Evolutionary conservation across 2,888 invertebrate genomes (phyloP).

Genomic region (Stictocephala bisonia): DNA sequence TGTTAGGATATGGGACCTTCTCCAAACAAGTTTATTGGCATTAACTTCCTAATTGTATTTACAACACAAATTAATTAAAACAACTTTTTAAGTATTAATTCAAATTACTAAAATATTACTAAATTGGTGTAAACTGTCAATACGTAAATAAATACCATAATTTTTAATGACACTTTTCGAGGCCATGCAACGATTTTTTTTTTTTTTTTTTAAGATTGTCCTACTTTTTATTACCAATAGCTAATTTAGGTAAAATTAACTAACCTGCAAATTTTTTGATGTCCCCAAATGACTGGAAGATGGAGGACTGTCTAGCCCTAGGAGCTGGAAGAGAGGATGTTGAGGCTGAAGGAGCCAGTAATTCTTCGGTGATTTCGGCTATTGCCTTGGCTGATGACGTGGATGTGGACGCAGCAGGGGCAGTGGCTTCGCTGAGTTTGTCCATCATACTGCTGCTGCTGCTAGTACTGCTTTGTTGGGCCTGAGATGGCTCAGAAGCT

Average conservation of each 20-base stretch:
- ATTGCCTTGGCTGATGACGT: background rate
- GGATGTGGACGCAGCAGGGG: background rate
- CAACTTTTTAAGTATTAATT: background rate
- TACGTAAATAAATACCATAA: background rate
- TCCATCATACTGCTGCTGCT: too few relatives aligned
- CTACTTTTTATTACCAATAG: background rate
- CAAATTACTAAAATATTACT: conserved; percentile 6
- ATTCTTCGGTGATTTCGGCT: conserved; percentile 6
- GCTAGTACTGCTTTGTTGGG: conserved; percentile 6
- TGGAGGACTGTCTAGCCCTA: conserved; percentile 3
- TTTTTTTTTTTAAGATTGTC: conserved; percentile 6
- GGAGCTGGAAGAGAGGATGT: conserved; percentile 2
- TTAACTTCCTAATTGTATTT: background rate
- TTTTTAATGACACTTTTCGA: conserved; percentile 1
- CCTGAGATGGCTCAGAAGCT: conserved; percentile 4
- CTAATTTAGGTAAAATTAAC: background rate
- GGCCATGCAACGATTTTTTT: background rate
- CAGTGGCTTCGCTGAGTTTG: conserved; percentile 3
- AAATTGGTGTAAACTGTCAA: conserved; percentile 1
- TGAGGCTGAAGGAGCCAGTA: conserved; percentile 3
- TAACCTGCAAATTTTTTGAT: conserved; percentile 1
- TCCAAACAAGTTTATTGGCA: conserved; percentile 2
- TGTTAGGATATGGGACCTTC: conserved; percentile 1
- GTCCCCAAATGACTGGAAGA: conserved; percentile 6
- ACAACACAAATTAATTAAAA: conserved; percentile 1